Percentiles rank a stretch among this genome's conserved stretches.
phyloP scores from a whole-genome alignment of 2,113 vertebrate species.

The Genyomyrus donnyi region DNA sequence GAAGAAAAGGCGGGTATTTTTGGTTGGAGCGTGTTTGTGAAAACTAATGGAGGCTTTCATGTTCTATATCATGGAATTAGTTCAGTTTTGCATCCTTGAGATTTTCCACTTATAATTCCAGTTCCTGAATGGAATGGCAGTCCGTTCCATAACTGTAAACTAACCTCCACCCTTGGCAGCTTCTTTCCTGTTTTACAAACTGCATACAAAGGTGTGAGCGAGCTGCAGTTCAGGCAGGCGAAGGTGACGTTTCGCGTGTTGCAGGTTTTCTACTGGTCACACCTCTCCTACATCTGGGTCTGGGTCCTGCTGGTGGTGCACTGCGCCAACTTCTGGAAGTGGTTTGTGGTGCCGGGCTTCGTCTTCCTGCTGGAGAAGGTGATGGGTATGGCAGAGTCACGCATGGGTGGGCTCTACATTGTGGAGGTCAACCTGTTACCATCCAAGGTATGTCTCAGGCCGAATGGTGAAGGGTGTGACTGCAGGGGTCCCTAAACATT shows the following conservation, averaged over 20 bases:
- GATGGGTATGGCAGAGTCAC: constrained; percentile 57
- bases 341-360: constrained; percentile 72
- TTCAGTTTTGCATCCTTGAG: not conserved
- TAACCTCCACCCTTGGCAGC: not conserved
- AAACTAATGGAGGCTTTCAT: not conserved
- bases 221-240: not conserved
- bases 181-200: not conserved
- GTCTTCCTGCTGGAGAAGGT: constrained; percentile 74
- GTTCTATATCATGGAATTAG: not conserved
- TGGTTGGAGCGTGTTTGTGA: not conserved
- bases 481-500: not conserved
- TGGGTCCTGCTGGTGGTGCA: constrained; percentile 79
- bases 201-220: not conserved
- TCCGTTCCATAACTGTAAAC: not conserved
- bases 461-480: not conserved
- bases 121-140: not conserved
- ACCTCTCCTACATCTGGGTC: constrained; percentile 71
- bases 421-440: constrained; percentile 78
- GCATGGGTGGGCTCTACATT: constrained; percentile 60
- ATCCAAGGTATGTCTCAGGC: constrained; percentile 63
- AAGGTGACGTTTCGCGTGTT: constrained; percentile 4
- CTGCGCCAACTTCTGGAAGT: constrained; percentile 86
- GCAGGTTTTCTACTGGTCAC: constrained; percentile 86
- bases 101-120: not conserved
- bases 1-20: not conserved